Evolutionary conservation across 2,797 vertebrate species (phyloP).

Genomic region (Babyrousa celebensis): DNA sequence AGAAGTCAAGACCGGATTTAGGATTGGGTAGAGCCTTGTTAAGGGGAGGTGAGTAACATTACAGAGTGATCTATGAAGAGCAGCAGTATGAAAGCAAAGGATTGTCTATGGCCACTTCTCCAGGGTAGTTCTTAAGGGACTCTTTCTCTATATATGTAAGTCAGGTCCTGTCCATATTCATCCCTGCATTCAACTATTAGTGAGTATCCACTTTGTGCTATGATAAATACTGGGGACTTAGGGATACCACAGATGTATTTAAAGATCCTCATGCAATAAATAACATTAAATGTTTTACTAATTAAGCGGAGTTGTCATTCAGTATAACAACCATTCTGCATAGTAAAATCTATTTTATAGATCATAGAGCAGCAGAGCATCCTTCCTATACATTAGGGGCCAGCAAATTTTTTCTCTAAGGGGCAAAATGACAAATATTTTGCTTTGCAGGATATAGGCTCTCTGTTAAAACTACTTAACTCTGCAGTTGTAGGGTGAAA

Average conservation of each 20-base stretch:
- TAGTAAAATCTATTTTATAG: background rate
- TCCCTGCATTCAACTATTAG: background rate
- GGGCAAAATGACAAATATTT: constrained; percentile 21
- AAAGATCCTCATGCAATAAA: constrained; percentile 30
- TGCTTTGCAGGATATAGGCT: background rate
- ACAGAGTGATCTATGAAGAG: background rate
- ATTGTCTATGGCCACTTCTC: background rate
- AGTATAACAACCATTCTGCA: background rate
- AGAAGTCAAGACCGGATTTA: constrained; percentile 5
- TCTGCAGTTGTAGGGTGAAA: background rate
- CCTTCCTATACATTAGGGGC: background rate
- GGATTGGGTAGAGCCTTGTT: background rate
- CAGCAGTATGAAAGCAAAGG: background rate
- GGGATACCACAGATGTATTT: background rate
- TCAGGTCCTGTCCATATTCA: background rate
- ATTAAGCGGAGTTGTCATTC: background rate
- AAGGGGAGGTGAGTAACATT: background rate
- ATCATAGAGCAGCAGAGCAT: background rate
- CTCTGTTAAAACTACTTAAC: constrained; percentile 13
- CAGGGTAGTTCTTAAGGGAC: constrained; percentile 28
- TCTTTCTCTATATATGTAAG: background rate
- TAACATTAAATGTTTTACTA: background rate
- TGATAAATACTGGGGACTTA: background rate
- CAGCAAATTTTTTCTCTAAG: background rate
- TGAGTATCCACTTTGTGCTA: background rate